Percentiles rank a stretch among this genome's conserved stretches.
Evolutionary conservation across 2,113 vertebrate genomes (phyloP).

Genomic region (Saguinus midas): DNA sequence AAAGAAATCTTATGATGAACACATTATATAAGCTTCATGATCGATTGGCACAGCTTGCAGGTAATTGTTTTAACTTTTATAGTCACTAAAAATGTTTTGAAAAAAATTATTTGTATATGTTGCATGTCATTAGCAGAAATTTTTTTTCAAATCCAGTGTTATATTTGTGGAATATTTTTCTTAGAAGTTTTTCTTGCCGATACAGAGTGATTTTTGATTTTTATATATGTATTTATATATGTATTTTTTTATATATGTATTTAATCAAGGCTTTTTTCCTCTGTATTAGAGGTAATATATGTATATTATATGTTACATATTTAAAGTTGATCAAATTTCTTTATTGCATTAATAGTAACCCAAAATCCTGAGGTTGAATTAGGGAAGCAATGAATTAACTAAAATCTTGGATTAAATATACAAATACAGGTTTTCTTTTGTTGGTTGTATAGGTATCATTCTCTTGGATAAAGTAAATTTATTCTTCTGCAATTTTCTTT

Average conservation of each 20-base stretch:
- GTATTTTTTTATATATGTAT: not conserved
- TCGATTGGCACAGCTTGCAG: constrained; percentile 93
- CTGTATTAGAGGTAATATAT: not conserved
- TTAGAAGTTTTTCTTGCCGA: constrained; percentile 19
- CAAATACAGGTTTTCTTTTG: not conserved
- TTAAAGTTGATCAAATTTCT: constrained; percentile 37
- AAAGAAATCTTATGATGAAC: constrained; percentile 89
- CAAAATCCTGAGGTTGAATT: constrained; percentile 28
- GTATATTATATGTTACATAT: not conserved
- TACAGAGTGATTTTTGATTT: constrained; percentile 2
- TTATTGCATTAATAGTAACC: constrained; percentile 12
- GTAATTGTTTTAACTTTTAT: constrained; percentile 83
- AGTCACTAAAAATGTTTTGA: constrained; percentile 44
- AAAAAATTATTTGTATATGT: constrained; percentile 25
- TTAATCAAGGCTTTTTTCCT: not conserved
- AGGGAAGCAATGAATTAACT: not conserved
- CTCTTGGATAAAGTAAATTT: not conserved
- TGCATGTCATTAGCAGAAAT: not conserved
- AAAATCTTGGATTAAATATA: constrained; percentile 39
- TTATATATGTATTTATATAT: not conserved
- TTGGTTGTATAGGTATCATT: not conserved
- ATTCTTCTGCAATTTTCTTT: not conserved
- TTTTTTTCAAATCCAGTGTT: constrained; percentile 10
- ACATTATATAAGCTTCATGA: constrained; percentile 94
- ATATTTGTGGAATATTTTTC: constrained; percentile 9